A percentile compares a stretch with the other conserved stretches of the same genome.
These are phyloP conservation scores for Stichodactyla mertensii DNA, from an alignment of 64 coral and sea anemone genomes.

Conservation along the genomic window DNA sequence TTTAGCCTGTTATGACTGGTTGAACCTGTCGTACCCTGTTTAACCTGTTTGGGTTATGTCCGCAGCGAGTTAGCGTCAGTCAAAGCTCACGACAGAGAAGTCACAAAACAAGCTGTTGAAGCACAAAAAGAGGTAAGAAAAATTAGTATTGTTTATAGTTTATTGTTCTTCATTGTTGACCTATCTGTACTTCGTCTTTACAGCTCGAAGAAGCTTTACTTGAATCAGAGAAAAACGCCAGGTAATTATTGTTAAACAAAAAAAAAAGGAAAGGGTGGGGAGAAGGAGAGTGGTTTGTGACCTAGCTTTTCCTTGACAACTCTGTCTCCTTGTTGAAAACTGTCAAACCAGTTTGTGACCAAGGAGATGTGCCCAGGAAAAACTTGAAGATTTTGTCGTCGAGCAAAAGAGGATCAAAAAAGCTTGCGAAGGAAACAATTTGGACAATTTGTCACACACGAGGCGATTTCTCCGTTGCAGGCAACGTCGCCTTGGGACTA, in stretches of 20 bases:
- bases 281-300: background rate
- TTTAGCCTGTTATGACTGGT: background rate
- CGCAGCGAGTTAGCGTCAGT: conserved; percentile 76
- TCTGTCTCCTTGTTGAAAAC: no score
- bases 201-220: conserved; percentile 77
- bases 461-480: no score
- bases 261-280: background rate
- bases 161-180: background rate
- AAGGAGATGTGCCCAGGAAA: no score
- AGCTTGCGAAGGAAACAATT: no score
- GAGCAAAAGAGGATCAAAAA: no score
- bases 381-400: no score
- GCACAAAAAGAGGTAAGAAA: conserved; percentile 69
- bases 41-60: background rate
- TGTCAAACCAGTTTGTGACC: no score
- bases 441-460: no score
- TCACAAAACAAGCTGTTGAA: conserved; percentile 82
- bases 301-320: no score
- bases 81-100: conserved; percentile 88
- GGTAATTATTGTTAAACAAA: conserved; percentile 19
- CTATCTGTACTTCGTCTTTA: background rate
- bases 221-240: conserved; percentile 96
- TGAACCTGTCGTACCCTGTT: background rate
- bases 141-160: background rate
- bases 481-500: background rate